Base-by-base conservation (phyloP, 2,113 vertebrate genomes). In the Bubo bubo region DNA sequence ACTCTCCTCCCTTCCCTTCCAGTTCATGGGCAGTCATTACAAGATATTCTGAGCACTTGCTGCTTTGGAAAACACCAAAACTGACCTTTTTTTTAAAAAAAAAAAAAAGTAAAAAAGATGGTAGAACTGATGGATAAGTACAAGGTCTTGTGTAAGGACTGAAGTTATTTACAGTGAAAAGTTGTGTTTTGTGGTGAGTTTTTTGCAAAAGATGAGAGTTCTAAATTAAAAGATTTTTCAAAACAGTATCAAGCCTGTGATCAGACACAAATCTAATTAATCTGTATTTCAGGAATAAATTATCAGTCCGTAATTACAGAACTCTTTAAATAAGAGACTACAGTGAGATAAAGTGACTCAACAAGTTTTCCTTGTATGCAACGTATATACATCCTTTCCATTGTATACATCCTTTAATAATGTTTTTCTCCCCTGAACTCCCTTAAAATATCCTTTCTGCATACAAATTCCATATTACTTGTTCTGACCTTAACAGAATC, bases 11-110 rank as follows among this genome's bases (percentile, higher is more conserved):
- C 83, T 95, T 55, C 59, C 59, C 52, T 68, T 68, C 68, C 53
- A 94, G 66, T 87, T 76, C 77, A 93, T 0, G 1, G 45, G 11
- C 62, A 92, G 90, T 86, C 81, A 95, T 83, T 84, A 75, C 77
- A 95, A 87, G 76, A 30, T 55, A 94, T 56, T 91, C 80, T 19
- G 45, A 91, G 70, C 37, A 55, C 20, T 86, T 52, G 27, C 17
- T 53, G 22, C 23, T 88, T 91, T 81, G 8, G 10, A 88, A 96
- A 93, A 39, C 52, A 52, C 15, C 35, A 63, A 72, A 59, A 50
- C 4, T 86, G n/a, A 37, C 20, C 60, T 37, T 24, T 27, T 62
- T 47, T 56, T 74, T 45, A 8, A 28, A 60, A 9, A 75, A 67
- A 79, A 35, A 71, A 35, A 35, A 15, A 41, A 41, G 32, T 35